These are phyloP conservation scores for Prolemur simus DNA, from an alignment of 2,113 vertebrate species.

Conservation along the genomic window DNA sequence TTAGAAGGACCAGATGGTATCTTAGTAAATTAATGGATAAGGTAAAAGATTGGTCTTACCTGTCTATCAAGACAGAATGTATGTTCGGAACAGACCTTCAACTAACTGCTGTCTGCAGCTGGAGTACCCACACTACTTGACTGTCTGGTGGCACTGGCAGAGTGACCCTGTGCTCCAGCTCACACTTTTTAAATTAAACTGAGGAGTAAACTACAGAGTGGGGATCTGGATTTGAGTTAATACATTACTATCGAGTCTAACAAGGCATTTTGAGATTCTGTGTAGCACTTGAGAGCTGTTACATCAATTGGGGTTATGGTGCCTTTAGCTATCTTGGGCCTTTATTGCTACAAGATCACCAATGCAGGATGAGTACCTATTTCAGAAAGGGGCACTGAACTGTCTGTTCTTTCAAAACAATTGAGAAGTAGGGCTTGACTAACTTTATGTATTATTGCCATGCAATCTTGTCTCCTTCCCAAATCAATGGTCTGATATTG, in stretches of 20 bases:
- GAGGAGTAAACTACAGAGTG: background rate
- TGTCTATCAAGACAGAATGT: background rate
- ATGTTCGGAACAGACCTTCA: background rate
- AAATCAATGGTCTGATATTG: constrained; percentile 61
- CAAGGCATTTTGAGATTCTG: constrained; percentile 51
- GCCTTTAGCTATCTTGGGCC: constrained; percentile 28
- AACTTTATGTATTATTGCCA: constrained; percentile 61
- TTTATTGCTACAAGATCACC: constrained; percentile 45
- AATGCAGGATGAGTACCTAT: constrained; percentile 48
- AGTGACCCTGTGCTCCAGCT: background rate
- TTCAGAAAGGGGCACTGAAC: constrained; percentile 56
- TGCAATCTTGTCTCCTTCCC: constrained; percentile 57
- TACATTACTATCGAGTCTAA: constrained; percentile 30
- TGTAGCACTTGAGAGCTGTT: background rate
- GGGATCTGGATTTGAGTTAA: background rate
- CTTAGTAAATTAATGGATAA: constrained; percentile 48
- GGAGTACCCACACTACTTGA: background rate
- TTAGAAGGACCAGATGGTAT: constrained; percentile 53
- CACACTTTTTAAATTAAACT: constrained; percentile 51
- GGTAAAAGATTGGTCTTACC: constrained; percentile 5
- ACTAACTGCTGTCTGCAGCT: background rate
- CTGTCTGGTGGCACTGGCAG: background rate
- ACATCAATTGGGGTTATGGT: constrained; percentile 17
- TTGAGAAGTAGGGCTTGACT: constrained; percentile 59
- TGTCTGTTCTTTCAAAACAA: constrained; percentile 56